Conservation (phyloP, 2,888 invertebrate genomes). For the Coelopa pilipes region DNA sequence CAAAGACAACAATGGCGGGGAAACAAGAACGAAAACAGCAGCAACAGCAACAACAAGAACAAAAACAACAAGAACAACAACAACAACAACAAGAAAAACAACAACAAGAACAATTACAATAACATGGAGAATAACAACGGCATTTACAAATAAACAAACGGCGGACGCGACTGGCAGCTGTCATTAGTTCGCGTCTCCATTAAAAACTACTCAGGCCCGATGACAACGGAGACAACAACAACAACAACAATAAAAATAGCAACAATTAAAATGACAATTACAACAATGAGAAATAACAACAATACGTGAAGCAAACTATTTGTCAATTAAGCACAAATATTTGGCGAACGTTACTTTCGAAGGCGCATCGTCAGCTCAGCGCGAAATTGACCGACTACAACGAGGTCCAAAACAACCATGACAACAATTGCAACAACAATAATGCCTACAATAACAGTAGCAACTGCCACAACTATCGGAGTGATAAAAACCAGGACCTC, state of each 20-base stretch:
- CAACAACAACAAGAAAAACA: not conserved
- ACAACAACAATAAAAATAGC: not conserved
- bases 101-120: slow-evolving; percentile 1
- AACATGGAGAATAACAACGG: not conserved
- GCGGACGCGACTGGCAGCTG: not conserved
- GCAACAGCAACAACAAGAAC: not conserved
- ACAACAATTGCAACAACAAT: not conserved
- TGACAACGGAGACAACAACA: not conserved
- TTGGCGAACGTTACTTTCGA: slow-evolving; percentile 37
- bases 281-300: not conserved
- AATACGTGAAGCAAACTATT: slow-evolving; percentile 18
- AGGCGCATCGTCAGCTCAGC: not conserved
- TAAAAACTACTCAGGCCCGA: slow-evolving; percentile 15
- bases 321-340: slow-evolving; percentile 41
- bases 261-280: not conserved
- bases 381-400: too few species aligned
- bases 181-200: slow-evolving; percentile 22
- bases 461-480: not conserved
- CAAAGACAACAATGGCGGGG: too few species aligned
- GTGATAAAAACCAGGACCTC: not conserved
- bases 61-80: not conserved
- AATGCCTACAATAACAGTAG: not conserved
- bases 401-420: too few species aligned
- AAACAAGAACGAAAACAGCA: not conserved
- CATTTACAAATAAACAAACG: not conserved